phyloP scores from a whole-genome alignment of 2,113 vertebrate genomes.

The Psammodynastes pulverulentus region DNA sequence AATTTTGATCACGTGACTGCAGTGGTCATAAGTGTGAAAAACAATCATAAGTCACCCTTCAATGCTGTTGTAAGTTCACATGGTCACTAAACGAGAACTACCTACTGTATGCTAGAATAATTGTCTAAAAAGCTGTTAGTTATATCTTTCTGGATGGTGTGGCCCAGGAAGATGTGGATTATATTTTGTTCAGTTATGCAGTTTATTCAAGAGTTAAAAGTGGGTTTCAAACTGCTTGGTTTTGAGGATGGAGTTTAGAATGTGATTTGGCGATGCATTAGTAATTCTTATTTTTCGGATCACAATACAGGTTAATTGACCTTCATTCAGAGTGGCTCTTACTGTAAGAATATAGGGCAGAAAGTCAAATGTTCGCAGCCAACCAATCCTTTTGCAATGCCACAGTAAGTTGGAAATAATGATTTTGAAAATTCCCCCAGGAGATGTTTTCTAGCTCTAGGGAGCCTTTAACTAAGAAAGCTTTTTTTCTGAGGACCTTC shows the following conservation, averaged over 20 bases:
- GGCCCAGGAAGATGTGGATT: neutral
- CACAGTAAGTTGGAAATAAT: neutral
- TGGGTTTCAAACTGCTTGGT: neutral
- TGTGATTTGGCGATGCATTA: neutral
- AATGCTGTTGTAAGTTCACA: neutral
- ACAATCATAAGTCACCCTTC: neutral
- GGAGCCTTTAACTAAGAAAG: neutral
- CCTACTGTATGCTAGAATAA: too few relatives aligned
- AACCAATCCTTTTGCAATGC: neutral
- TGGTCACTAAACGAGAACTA: neutral
- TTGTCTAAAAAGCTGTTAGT: neutral
- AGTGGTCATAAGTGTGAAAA: neutral
- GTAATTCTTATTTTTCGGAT: neutral
- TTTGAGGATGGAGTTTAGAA: neutral
- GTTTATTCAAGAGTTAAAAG: neutral
- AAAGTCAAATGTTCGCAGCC: neutral
- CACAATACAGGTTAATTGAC: neutral
- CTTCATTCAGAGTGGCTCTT: neutral
- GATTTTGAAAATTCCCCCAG: too few relatives aligned
- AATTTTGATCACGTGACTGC: neutral
- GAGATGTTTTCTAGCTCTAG: neutral
- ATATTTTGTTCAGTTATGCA: neutral
- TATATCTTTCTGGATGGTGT: neutral
- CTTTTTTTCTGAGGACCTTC: neutral
- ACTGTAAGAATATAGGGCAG: neutral